Base-by-base conservation (phyloP, 2,797 vertebrate species). In the Enteromius radiatus region DNA sequence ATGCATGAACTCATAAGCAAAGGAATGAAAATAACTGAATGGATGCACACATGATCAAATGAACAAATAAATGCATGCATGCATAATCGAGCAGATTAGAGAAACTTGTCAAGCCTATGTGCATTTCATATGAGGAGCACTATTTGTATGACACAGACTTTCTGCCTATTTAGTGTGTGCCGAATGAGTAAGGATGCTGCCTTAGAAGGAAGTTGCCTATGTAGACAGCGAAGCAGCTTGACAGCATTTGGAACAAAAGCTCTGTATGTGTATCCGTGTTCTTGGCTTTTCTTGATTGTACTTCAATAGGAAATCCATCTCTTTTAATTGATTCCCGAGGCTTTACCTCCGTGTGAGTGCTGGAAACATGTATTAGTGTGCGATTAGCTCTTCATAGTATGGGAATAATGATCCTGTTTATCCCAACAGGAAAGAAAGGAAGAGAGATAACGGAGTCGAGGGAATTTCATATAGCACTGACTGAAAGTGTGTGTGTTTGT, bases 321-420 rank as follows among this genome's bases (percentile, higher is more conserved):
- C 73, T 86, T 86, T 84, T 87, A 88, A 89, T 91, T 90, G 78
- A 33, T 82, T 87, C 87, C 81, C 31, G 64, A 76, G 81, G 87
- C 84, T 85, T 84, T 28, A 84, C 71, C 59, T 74, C 26, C 26
- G 70, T 80, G 45, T 67, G 28, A 41, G 59, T 61, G 64, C 59
- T 49, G 28, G 28, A 71, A 49, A 47, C 64, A 56, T 65, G 73
- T 77, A 59, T 78, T 43, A 71, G 70, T 79, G 74, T 64, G 61
- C 26, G 79, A 28, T 54, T 49, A 74, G 69, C 78, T 78, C 54
- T 49, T 76, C 59, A 83, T 83, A 82, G 83, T 78, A 36, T 15
- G 71, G 70, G 36, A 78, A 79, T 71, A 73, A 82, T 86, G 69
- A 85, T 84, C 75, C 47, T 76, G 71, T 86, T 85, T 68, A 86